Conservation (phyloP, 2,888 invertebrate genomes). For the Dynastes hyllus region DNA sequence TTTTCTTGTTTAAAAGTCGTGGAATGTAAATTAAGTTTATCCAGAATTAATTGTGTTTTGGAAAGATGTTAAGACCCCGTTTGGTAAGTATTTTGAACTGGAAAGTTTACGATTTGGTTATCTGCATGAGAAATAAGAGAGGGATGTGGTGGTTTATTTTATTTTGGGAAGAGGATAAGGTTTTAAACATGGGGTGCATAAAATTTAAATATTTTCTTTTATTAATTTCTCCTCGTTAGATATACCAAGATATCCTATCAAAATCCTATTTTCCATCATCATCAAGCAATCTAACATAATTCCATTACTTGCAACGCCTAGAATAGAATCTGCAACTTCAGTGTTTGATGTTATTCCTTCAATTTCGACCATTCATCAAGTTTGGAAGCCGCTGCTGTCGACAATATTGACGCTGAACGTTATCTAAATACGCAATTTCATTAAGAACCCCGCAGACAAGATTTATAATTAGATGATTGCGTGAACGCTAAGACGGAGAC, state of each 20-base stretch:
- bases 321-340: background rate
- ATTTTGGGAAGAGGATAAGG: background rate
- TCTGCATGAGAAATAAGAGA: background rate
- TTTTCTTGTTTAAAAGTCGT: background rate
- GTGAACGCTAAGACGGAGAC: background rate
- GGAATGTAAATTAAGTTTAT: constrained; percentile 11
- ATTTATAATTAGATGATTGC: constrained; percentile 24
- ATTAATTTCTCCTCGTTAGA: background rate
- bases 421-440: constrained; percentile 5
- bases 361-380: background rate
- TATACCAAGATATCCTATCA: too few relatives aligned
- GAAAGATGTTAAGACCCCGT: background rate
- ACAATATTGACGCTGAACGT: constrained; percentile 1
- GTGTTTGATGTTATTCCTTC: too few relatives aligned
- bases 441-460: constrained; percentile 6
- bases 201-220: background rate
- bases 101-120: background rate
- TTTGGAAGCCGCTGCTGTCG: background rate
- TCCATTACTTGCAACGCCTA: background rate
- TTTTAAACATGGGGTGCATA: background rate
- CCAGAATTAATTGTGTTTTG: background rate
- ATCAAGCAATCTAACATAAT: background rate
- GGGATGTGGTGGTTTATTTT: background rate
- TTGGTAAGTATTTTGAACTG: background rate
- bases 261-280: too few relatives aligned